Percentiles rank a stretch among this genome's conserved stretches.
These are phyloP conservation scores for Nasonia giraulti DNA, from an alignment of 1,140 invertebrate genomes.

Conservation along the genomic window DNA sequence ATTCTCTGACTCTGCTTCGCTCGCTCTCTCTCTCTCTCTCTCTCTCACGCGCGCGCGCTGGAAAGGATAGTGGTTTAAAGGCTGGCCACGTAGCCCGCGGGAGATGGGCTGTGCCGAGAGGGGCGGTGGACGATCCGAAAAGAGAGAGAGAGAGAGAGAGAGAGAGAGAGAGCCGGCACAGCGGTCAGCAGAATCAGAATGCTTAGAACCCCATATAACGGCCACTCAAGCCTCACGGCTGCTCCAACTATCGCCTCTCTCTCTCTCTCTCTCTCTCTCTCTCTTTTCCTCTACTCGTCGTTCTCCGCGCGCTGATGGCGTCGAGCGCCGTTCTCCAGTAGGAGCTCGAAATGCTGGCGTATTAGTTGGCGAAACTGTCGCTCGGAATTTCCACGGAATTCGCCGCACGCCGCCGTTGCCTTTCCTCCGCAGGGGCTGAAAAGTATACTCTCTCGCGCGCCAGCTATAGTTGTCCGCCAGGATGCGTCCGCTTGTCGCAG, in stretches of 20 bases:
- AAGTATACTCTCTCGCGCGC: neutral
- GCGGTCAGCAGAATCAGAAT: constrained; percentile 69
- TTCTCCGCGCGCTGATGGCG: constrained; percentile 1
- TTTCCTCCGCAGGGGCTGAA: constrained; percentile 17
- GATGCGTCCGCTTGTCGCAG: constrained; percentile 16
- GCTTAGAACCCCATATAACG: constrained; percentile 67
- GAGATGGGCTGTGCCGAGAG: constrained; percentile 25
- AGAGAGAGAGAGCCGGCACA: constrained; percentile 47
- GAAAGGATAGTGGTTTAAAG: constrained; percentile 62
- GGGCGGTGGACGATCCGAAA: neutral
- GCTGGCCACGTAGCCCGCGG: constrained; percentile 59
- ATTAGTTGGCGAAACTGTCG: constrained; percentile 51
- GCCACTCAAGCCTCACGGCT: constrained; percentile 60
- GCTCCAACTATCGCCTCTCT: constrained; percentile 32
- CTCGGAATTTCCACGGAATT: constrained; percentile 46
- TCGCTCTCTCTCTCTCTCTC: too few relatives aligned
- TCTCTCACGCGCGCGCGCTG: neutral
- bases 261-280: constrained; percentile 24
- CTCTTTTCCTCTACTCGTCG: constrained; percentile 8
- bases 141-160: neutral
- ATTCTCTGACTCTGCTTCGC: constrained; percentile 10
- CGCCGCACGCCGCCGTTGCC: neutral
- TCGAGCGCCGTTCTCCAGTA: neutral
- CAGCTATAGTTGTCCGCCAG: neutral
- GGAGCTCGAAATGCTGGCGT: constrained; percentile 27